Conservation (phyloP, 2,888 invertebrate genomes). For the Nasonovia ribisnigri region DNA sequence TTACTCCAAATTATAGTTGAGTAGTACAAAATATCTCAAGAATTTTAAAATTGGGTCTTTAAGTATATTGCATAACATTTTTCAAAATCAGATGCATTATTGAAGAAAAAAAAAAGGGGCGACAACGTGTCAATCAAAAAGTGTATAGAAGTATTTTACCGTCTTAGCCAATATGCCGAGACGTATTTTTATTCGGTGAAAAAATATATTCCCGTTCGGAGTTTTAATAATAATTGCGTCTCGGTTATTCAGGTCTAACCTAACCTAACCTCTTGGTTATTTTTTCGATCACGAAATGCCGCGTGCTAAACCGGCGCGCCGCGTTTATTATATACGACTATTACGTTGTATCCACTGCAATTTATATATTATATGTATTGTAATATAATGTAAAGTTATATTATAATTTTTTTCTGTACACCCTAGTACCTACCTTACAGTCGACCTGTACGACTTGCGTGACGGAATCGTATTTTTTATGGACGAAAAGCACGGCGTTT, state of each 20-base stretch:
- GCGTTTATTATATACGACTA: conserved; percentile 10
- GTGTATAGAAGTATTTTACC: background rate
- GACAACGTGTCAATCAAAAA: too few relatives aligned
- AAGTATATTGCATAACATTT: too few relatives aligned
- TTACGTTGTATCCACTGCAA: background rate
- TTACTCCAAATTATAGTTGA: too few relatives aligned
- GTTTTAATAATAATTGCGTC: conserved; percentile 34
- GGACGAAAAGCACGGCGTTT: conserved; percentile 39
- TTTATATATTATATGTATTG: background rate
- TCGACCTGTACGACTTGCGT: conserved; percentile 31
- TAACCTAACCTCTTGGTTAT: background rate
- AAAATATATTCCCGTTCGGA: conserved; percentile 17
- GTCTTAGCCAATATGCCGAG: background rate
- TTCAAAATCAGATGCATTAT: too few relatives aligned
- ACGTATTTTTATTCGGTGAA: background rate
- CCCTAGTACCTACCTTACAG: background rate
- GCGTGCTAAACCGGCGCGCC: conserved; percentile 9
- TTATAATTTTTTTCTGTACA: conserved; percentile 7
- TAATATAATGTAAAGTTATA: background rate
- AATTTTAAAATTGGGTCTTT: too few relatives aligned
- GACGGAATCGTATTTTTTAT: conserved; percentile 45
- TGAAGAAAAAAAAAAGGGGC: too few relatives aligned
- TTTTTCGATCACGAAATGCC: conserved; percentile 54
- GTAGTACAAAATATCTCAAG: too few relatives aligned
- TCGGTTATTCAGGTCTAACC: background rate